Conservation (phyloP, 2,797 vertebrate species). For the Phoebastria nigripes region DNA sequence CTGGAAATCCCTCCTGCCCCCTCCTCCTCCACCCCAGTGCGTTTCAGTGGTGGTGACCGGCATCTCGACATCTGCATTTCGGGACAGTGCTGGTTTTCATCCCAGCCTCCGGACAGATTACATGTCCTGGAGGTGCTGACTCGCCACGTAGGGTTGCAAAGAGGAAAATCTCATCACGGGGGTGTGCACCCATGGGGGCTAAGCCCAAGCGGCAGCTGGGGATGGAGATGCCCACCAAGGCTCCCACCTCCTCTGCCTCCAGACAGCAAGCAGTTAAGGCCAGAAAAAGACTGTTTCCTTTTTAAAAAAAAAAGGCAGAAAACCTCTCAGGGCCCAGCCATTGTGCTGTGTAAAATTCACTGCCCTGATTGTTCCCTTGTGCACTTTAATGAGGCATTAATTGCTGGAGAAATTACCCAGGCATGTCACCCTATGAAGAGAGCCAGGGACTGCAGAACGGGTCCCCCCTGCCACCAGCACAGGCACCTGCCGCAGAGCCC, state of each 20-base stretch:
- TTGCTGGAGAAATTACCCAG: slow-evolving; percentile 22
- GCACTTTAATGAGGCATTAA: slow-evolving; percentile 53
- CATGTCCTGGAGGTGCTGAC: fast-evolving
- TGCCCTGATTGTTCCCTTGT: slow-evolving; percentile 9
- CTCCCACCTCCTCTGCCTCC: not conserved
- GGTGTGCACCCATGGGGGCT: not conserved
- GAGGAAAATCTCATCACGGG: not conserved
- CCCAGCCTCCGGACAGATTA: not conserved
- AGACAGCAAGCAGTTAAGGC: not conserved
- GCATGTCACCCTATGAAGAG: not conserved
- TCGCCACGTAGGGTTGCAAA: fast-evolving
- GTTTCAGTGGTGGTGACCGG: fast-evolving
- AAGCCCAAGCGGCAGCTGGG: not conserved
- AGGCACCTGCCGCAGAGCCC: not conserved
- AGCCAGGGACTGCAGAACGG: not conserved
- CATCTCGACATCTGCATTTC: fast-evolving
- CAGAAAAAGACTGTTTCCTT: slow-evolving; percentile 32
- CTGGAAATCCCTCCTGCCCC: not conserved
- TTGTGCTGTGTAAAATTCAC: slow-evolving; percentile 6
- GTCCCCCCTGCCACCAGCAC: not conserved
- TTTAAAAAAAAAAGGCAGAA: not conserved
- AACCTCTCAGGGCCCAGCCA: not conserved
- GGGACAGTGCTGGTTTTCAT: not conserved
- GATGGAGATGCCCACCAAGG: not conserved
- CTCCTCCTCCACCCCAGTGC: not conserved